phyloP scores from a whole-genome alignment of 23 tunicate genomes.

The Styela clava region DNA sequence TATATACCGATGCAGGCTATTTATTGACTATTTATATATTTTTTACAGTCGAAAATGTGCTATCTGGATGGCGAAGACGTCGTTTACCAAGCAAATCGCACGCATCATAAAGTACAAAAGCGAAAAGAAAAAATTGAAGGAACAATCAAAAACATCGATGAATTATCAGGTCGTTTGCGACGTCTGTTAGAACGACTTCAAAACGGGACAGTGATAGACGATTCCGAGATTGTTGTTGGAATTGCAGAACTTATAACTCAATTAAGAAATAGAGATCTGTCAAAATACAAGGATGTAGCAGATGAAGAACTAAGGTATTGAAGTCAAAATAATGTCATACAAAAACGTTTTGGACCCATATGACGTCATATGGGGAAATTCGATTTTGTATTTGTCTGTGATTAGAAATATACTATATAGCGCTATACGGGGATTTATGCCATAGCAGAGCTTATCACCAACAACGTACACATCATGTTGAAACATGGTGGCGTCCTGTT shows the following conservation, averaged over 20 bases:
- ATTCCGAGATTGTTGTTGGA: neutral
- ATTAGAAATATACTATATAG: no score
- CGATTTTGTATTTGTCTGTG: no score
- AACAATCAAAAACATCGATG: neutral
- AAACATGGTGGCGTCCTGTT: no score
- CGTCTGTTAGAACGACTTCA: slow-evolving; percentile 14
- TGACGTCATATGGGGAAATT: neutral
- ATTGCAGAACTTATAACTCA: neutral
- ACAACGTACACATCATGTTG: no score
- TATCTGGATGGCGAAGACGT: slow-evolving; percentile 16
- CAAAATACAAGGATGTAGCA: slow-evolving; percentile 1
- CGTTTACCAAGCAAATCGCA: slow-evolving; percentile 8
- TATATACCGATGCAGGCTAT: no score
- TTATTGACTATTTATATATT: no score
- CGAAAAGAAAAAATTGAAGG: neutral
- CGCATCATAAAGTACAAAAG: slow-evolving; percentile 5
- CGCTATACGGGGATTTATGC: no score
- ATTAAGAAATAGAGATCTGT: neutral
- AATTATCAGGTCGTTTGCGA: neutral
- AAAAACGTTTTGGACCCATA: neutral
- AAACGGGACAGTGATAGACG: neutral
- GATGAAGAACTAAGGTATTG: slow-evolving; percentile 14
- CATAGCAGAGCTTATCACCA: no score
- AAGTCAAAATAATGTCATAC: no score
- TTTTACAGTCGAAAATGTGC: neutral